Percentiles rank a stretch among this genome's conserved stretches.
Conservation (phyloP, 2,888 invertebrate genomes). For the Idaea aversata region DNA sequence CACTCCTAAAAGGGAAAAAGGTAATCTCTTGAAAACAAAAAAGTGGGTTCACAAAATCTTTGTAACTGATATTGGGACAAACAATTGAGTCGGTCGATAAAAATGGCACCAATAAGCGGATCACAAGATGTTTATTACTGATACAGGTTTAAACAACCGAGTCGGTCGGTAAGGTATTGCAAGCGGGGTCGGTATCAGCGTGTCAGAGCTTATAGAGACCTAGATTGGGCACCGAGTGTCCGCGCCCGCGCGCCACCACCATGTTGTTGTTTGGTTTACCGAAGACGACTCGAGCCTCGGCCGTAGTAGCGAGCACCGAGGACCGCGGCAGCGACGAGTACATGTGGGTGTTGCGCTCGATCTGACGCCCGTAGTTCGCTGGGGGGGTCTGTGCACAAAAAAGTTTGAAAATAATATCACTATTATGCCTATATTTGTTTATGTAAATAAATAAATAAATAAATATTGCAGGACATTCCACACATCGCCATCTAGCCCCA, state of each 20-base stretch:
- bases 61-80: too few species aligned
- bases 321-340: slow-evolving; percentile 91
- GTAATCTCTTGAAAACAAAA: too few species aligned
- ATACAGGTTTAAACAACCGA: too few species aligned
- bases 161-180: not conserved
- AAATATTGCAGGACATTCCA: too few species aligned
- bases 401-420: not conserved
- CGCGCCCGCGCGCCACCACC: slow-evolving; percentile 74
- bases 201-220: slow-evolving; percentile 77
- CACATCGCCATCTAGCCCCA: too few species aligned
- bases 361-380: slow-evolving; percentile 86
- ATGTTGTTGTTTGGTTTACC: slow-evolving; percentile 81
- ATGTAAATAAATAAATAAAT: too few species aligned
- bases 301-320: slow-evolving; percentile 77
- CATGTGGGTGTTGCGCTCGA: slow-evolving; percentile 82
- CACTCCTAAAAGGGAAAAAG: too few species aligned
- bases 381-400: slow-evolving; percentile 83
- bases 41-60: too few species aligned
- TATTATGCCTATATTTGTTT: too few species aligned
- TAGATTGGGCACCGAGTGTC: slow-evolving; percentile 95
- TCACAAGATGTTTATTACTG: too few species aligned
- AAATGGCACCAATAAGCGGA: too few species aligned
- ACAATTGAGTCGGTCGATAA: too few species aligned
- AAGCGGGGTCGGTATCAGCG: slow-evolving; percentile 13
- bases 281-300: slow-evolving; percentile 63